These are phyloP conservation scores for Emydoidea blandingii DNA, from an alignment of 2,797 vertebrate genomes.

Conservation along the genomic window DNA sequence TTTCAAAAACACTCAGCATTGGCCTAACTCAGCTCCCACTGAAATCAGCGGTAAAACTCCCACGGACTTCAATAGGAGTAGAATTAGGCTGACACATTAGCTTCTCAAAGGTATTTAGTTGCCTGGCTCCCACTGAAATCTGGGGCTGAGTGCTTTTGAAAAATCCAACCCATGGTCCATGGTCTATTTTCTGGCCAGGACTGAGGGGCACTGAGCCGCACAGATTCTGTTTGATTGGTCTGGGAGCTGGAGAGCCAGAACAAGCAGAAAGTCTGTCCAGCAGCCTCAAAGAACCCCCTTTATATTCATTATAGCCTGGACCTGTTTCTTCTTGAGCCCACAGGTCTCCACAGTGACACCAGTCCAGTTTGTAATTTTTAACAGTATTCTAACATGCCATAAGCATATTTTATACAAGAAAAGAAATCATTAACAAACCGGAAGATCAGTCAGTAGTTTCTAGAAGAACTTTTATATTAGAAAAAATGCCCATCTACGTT, in stretches of 20 bases:
- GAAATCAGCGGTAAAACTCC: background rate
- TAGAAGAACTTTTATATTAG: background rate
- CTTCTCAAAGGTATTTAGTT: too few species aligned
- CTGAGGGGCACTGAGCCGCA: background rate
- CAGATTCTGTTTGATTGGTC: background rate
- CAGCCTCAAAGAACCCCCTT: background rate
- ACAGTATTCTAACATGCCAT: background rate
- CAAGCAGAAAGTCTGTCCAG: background rate
- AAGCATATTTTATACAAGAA: accelerated
- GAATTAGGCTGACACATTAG: background rate
- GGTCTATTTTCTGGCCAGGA: background rate
- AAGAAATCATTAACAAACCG: background rate
- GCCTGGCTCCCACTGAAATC: too few species aligned
- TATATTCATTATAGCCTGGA: background rate
- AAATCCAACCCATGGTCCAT: background rate
- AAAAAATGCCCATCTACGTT: background rate
- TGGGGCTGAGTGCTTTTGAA: background rate
- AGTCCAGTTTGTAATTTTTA: background rate
- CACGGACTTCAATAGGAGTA: background rate
- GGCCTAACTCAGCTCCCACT: background rate
- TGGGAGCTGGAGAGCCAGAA: background rate
- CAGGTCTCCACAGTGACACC: background rate
- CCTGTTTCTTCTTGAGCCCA: background rate
- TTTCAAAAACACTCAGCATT: background rate
- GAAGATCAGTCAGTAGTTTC: accelerated